A percentile compares a stretch with the other conserved stretches of the same genome.
Evolutionary conservation across 2,797 vertebrate species (phyloP).

Genomic region (Myotis planiceps): DNA sequence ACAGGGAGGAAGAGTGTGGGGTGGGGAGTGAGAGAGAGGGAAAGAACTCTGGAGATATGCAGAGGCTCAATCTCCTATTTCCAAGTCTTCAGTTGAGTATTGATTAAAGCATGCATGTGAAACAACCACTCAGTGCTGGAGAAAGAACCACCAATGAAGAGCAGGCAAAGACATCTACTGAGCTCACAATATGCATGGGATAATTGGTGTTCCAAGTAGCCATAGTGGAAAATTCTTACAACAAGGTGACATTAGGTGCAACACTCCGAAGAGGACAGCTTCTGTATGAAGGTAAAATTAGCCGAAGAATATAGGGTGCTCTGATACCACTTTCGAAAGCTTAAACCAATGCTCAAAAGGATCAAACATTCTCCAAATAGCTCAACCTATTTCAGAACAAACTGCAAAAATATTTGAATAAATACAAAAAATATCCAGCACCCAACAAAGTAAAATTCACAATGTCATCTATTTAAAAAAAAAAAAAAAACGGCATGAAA

Average conservation of each 20-base stretch:
- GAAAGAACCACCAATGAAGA: background rate
- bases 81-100: background rate
- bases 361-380: background rate
- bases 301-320: background rate
- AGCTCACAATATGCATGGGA: background rate
- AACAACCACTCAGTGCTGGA: background rate
- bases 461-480: background rate
- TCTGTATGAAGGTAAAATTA: background rate
- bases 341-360: background rate
- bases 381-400: background rate
- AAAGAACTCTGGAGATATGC: background rate
- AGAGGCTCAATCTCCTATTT: background rate
- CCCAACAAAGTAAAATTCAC: background rate
- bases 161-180: background rate
- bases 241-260: background rate
- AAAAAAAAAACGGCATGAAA: background rate
- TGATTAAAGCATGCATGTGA: background rate
- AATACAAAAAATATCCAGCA: background rate
- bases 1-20: background rate
- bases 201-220: too few relatives aligned
- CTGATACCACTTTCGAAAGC: background rate
- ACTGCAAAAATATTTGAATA: background rate
- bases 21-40: fast-evolving
- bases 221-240: background rate
- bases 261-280: background rate